Percentiles rank a stretch among this genome's conserved stretches.
phyloP scores from a whole-genome alignment of 2,113 vertebrate genomes.

The Lophotis ruficrista region DNA sequence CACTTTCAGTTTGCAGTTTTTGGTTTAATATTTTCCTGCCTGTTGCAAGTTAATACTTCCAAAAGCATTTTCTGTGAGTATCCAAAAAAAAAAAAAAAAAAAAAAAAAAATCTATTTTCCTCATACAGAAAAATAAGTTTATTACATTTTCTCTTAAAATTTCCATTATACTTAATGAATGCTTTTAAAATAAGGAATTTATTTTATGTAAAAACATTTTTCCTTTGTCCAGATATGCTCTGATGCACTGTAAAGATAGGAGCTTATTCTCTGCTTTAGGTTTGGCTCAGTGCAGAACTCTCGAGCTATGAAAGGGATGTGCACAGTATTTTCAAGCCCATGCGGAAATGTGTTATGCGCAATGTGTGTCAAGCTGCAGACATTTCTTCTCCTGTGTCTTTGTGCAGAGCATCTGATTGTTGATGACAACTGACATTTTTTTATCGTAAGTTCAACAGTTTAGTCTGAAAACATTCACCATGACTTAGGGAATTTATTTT shows the following conservation, averaged over 20 bases:
- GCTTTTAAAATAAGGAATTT: background rate
- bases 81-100: background rate
- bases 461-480: slow-evolving; percentile 25
- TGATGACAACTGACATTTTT: slow-evolving; percentile 59
- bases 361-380: background rate
- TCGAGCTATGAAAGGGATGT: background rate
- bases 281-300: background rate
- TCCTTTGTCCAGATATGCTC: background rate
- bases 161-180: background rate
- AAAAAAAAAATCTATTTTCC: background rate
- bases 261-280: background rate
- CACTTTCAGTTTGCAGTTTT: background rate
- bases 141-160: background rate
- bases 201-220: background rate
- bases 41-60: background rate
- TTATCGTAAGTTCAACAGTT: slow-evolving; percentile 38
- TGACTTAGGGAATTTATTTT: slow-evolving; percentile 38
- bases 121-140: background rate
- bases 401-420: background rate
- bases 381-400: background rate
- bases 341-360: background rate
- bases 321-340: background rate
- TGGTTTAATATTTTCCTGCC: background rate
- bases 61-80: background rate
- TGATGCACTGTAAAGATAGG: background rate